These are phyloP conservation scores for Bombus confusus DNA, from an alignment of 1,140 invertebrate species.

Conservation along the genomic window DNA sequence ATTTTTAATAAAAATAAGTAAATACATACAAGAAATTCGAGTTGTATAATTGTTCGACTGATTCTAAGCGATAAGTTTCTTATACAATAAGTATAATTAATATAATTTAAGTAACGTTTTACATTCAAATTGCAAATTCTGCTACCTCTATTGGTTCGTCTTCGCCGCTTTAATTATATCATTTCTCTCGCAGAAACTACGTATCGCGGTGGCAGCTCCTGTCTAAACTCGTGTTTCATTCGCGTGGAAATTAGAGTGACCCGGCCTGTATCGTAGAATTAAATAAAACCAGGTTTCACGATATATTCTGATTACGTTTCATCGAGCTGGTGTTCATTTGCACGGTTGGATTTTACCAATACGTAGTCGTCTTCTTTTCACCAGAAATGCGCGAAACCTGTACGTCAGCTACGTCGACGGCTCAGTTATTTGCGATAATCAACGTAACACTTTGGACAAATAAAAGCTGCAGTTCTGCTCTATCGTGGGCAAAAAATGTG, in stretches of 20 bases:
- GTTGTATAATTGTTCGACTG: too few relatives aligned
- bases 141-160: not conserved
- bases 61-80: too few relatives aligned
- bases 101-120: not conserved
- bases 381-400: not conserved
- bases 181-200: too few relatives aligned
- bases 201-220: too few relatives aligned
- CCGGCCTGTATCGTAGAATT: not conserved
- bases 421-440: conserved; percentile 36
- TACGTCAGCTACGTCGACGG: not conserved
- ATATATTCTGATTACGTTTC: conserved; percentile 54
- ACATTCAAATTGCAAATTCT: not conserved
- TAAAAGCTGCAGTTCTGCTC: conserved; percentile 38
- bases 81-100: too few relatives aligned
- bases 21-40: too few relatives aligned
- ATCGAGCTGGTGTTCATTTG: not conserved
- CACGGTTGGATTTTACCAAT: conserved; percentile 28
- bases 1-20: not conserved
- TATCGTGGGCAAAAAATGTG: not conserved
- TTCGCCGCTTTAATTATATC: not conserved
- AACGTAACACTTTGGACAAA: conserved; percentile 39
- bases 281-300: conserved; percentile 3
- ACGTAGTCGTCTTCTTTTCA: not conserved
- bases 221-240: not conserved
- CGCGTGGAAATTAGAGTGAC: conserved; percentile 2